Base-by-base conservation (phyloP, 2,113 vertebrate species). In the Numenius arquata region DNA sequence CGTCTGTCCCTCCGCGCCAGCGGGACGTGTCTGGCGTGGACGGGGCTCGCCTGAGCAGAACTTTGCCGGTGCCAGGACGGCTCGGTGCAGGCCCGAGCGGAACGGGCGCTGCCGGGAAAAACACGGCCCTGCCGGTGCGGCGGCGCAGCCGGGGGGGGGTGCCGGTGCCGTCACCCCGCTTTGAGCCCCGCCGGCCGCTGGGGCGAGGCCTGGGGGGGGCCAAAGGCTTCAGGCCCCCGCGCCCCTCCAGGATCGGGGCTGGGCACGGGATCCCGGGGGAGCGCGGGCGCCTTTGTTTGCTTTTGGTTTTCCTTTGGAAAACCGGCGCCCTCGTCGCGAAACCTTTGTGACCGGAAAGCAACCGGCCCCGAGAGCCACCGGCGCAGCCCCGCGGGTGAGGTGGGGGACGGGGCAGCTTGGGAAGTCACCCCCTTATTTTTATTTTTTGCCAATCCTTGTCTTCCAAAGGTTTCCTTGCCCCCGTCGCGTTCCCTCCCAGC, bases 281-380 rank as follows among this genome's bases (percentile, higher is more conserved):
- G 22, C 6, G 20, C 30, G 9, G 84, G 56, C 8, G 43, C 90
- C 84, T 92, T 88, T 90, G 76, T 76, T 75, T 93, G 90, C 81
- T 81, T 81, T 90, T 76, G 76, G 77, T 71, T 76, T 76, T 93
- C 78, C 92, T 86, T 58, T 23, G 76, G 92, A 47, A 93, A 82
- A 63, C 45, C 47, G 5, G 13, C 14, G 22, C 16, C 86, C 27
- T 43, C 23, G 5, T 53, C 8, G 5, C 63, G 27, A 8, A 76
- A 75, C 68, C 75, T 41, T 53, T 18, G 68, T 20, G 63, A 53
- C 76, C 34, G 7, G 59, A 50, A n/a, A 40, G 75, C 41, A 21
- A 52, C 38, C 16, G 9, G 61, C 47, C 45, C 22, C 8, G 0
- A 6, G 40, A 58, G 50, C 36, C 12, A 4, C 52, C 4, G 2